Percentiles rank a stretch among this genome's conserved stretches.
Evolutionary conservation across 1,140 invertebrate species (phyloP).

Genomic region (Bombus balteatus): DNA sequence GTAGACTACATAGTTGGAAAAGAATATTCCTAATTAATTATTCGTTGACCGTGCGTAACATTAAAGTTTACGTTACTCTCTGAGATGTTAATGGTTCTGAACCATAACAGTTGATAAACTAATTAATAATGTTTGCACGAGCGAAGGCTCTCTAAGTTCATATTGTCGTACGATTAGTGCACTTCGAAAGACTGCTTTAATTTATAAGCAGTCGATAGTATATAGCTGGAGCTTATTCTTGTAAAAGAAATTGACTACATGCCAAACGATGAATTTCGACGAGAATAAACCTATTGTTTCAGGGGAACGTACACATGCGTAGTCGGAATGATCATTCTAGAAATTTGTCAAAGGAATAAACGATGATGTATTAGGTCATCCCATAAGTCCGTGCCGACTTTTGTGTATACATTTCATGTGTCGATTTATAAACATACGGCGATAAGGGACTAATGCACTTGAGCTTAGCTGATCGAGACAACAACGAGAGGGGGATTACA

Average conservation of each 20-base stretch:
- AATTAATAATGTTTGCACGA: slow-evolving; percentile 27
- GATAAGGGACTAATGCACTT: too few relatives aligned
- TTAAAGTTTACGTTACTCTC: slow-evolving; percentile 10
- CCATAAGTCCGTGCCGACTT: too few relatives aligned
- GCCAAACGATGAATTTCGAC: slow-evolving; percentile 70
- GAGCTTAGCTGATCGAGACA: too few relatives aligned
- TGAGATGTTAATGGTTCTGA: slow-evolving; percentile 40
- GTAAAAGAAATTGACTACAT: slow-evolving; percentile 60
- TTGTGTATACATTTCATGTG: too few relatives aligned
- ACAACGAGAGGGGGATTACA: too few relatives aligned
- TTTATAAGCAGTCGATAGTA: slow-evolving; percentile 58
- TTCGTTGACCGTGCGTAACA: not conserved
- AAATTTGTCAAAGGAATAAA: not conserved
- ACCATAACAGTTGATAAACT: not conserved
- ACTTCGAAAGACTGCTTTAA: not conserved
- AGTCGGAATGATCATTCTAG: not conserved
- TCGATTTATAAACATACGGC: too few relatives aligned
- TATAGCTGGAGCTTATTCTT: slow-evolving; percentile 24
- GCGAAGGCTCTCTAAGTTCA: not conserved
- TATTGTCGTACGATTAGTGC: slow-evolving; percentile 1
- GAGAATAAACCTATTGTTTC: slow-evolving; percentile 62
- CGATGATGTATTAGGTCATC: not conserved
- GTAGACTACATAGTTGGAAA: not conserved
- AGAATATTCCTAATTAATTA: not conserved
- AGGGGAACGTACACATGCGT: too few relatives aligned